Percentiles rank a stretch among this genome's conserved stretches.
Conservation (phyloP, 2,888 invertebrate species). For the Luffia ferchaultella region DNA sequence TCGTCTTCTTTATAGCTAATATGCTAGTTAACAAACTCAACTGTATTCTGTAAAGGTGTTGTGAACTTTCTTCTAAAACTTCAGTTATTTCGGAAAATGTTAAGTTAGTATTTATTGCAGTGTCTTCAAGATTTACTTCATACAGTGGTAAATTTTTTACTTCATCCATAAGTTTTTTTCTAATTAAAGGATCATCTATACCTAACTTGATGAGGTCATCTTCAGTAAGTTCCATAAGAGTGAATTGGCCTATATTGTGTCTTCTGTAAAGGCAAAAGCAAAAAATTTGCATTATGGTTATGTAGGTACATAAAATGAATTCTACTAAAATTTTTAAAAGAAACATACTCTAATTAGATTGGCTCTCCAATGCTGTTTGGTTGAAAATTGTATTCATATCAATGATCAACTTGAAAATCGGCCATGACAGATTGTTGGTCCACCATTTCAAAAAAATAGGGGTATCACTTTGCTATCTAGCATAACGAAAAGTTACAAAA, state of each 20-base stretch:
- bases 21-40: slow-evolving; percentile 46
- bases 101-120: background rate
- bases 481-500: no score
- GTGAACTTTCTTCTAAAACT: slow-evolving; percentile 44
- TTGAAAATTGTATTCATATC: no score
- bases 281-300: background rate
- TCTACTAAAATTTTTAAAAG: background rate
- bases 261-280: slow-evolving; percentile 26
- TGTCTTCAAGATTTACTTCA: slow-evolving; percentile 24
- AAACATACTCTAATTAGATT: no score
- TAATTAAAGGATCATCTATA: slow-evolving; percentile 36
- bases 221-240: slow-evolving; percentile 43
- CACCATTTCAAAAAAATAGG: no score
- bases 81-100: slow-evolving; percentile 33
- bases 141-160: slow-evolving; percentile 46
- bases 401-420: no score
- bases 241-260: slow-evolving; percentile 48
- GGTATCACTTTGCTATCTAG: no score
- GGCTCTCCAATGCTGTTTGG: no score
- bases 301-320: background rate
- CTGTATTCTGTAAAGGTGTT: slow-evolving; percentile 47
- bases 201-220: slow-evolving; percentile 50
- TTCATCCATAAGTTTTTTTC: slow-evolving; percentile 38
- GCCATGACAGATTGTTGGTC: no score
- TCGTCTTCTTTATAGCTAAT: slow-evolving; percentile 38